Evolutionary conservation across 2,113 vertebrate species (phyloP), one percentile per base, ranked within the genome.

Genomic region (Cyrtonyx montezumae): DNA sequence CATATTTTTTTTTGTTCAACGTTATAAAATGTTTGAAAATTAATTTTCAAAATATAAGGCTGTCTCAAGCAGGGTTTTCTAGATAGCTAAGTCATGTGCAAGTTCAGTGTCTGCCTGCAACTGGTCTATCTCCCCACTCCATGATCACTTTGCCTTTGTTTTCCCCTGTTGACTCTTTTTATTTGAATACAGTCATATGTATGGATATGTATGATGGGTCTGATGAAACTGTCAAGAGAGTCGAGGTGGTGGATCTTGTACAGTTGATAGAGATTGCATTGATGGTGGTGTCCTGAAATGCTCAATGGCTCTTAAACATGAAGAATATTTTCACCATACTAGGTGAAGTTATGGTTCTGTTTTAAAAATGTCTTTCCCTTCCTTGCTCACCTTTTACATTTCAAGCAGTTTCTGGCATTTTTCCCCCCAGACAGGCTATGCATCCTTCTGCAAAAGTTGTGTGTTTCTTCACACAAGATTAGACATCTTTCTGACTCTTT

Each of bases 121-220:
- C 26, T 78, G 7, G 22, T 36, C 12, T 56, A 65, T 8, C 34
- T 0, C 3, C 1, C 6, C 6, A 4, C 1, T 51, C 59, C 22
- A 62, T 15, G 17, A 9, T 36, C 34, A 37, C n/a, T 87, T 86
- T 80, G 9, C 11, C 16, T 80, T 83, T 84, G 26, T 26, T 32
- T 90, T 88, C 10, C 5, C 8, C 36, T 51, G 16, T 56, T 78
- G 13, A 8, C 66, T 8, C 21, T 70, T 84, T 93, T 69, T 58
- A 40, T 61, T 87, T 71, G 79, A 23, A 30, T 12, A 40, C 1
- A 26, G 19, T n/a, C 28, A 3, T 56, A 56, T 14, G 30, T 56
- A 55, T 4, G 30, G 53, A 32, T 56, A 9, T n/a, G 4, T 40
- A 36, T 1, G 4, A 58, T 16, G 13, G 28, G 28, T 68, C 16